Percentiles rank a stretch among this genome's conserved stretches.
These are phyloP conservation scores for Gasterosteus nipponicus DNA, from an alignment of 2,113 vertebrate genomes.

Conservation along the genomic window DNA sequence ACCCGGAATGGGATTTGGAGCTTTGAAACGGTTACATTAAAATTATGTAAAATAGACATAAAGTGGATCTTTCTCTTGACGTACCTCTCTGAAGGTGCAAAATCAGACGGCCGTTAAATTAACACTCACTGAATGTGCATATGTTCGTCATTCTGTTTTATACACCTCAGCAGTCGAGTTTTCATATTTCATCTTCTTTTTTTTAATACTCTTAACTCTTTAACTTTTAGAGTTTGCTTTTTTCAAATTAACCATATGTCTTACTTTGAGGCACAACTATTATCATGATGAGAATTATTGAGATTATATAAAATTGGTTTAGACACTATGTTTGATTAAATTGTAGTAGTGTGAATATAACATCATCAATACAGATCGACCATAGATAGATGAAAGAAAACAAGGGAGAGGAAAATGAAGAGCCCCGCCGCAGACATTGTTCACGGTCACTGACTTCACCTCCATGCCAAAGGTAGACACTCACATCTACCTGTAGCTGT, in stretches of 20 bases:
- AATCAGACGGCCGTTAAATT: constrained; percentile 19
- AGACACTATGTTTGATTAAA: not conserved
- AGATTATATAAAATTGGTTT: not conserved
- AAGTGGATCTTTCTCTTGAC: constrained; percentile 24
- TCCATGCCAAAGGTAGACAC: not conserved
- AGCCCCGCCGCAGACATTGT: not conserved
- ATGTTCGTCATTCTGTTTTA: constrained; percentile 30
- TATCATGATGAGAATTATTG: not conserved
- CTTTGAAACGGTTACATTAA: constrained; percentile 16
- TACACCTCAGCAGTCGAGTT: constrained; percentile 22
- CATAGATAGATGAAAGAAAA: not conserved
- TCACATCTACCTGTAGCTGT: not conserved
- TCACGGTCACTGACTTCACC: not conserved
- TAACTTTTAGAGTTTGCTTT: constrained; percentile 34
- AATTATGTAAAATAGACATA: not conserved
- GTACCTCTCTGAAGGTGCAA: constrained; percentile 1
- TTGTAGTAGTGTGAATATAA: not conserved
- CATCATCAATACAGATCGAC: not conserved
- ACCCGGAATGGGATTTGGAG: not conserved
- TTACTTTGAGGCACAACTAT: constrained; percentile 23
- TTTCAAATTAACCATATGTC: constrained; percentile 32
- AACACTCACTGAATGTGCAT: constrained; percentile 2
- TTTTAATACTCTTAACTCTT: constrained; percentile 5
- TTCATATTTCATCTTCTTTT: constrained; percentile 18
- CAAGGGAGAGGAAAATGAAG: not conserved